A percentile compares a stretch with the other conserved stretches of the same genome.
Conservation (phyloP, 2,113 vertebrate genomes). For the Hemibagrus wyckioides region DNA sequence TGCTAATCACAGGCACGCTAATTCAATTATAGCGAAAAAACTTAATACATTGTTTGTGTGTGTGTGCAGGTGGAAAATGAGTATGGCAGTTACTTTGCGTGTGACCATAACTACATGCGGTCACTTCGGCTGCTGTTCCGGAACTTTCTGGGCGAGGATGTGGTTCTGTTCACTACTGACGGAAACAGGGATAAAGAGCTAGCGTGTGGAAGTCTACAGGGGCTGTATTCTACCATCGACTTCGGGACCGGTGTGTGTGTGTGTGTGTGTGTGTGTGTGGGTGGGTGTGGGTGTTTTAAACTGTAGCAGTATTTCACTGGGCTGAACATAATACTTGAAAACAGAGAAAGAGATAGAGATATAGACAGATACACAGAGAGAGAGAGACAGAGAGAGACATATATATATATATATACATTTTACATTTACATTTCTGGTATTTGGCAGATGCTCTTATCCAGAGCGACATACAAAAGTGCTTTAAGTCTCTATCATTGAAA, state of each 20-base stretch:
- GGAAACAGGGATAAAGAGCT: conserved; percentile 76
- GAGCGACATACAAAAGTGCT: too few relatives aligned
- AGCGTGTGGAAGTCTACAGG: conserved; percentile 84
- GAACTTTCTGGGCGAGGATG: conserved; percentile 78
- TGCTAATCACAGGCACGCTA: neutral
- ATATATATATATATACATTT: too few relatives aligned
- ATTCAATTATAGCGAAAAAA: too few relatives aligned
- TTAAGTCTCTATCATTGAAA: too few relatives aligned
- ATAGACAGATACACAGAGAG: too few relatives aligned
- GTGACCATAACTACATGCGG: conserved; percentile 85
- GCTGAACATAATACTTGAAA: too few relatives aligned
- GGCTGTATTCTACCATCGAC: conserved; percentile 88
- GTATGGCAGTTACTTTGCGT: conserved; percentile 90
- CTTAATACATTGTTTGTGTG: neutral
- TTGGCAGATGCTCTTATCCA: too few relatives aligned
- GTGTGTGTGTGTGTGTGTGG: neutral
- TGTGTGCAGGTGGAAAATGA: conserved; percentile 88
- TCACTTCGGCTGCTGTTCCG: conserved; percentile 81
- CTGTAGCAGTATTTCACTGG: too few relatives aligned
- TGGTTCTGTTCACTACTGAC: conserved; percentile 92
- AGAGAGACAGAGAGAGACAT: too few relatives aligned
- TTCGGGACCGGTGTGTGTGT: conserved; percentile 85
- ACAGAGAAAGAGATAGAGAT: too few relatives aligned
- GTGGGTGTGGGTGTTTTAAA: too few relatives aligned
- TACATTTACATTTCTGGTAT: too few relatives aligned